Evolutionary conservation across 1,140 invertebrate species (phyloP), one percentile per base, ranked within the genome.

Genomic region (Diorhabda elongata): DNA sequence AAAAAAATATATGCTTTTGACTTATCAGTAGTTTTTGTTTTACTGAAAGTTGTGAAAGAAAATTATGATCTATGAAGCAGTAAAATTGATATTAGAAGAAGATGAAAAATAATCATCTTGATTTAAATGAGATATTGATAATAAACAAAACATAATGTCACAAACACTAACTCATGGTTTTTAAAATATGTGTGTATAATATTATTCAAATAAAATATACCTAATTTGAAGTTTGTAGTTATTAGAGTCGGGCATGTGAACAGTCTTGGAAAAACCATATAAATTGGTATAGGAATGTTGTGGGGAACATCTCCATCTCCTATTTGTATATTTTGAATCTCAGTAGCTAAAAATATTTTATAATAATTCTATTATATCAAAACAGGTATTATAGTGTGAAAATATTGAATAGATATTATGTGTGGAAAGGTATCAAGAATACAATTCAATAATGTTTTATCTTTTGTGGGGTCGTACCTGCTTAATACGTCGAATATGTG

Each of bases 241-340:
- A 88, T 86, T 44, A 97, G 85, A 57, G 96, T 96, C 8, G 96
- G 95, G 82, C 96, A 98, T 2, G 96, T 97, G 83, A 99, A 99
- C 11, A 98, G 83, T 61, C 96, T 83, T 64, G 97, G 97, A 82
- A 98, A 93, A 73, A 98, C 88, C 95, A 98, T 97, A 81, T 95
- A 91, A 80, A 99, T 94, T 41, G 96, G 96, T 77, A 98, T 91
- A 59, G 89, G 83, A 7, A 97, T 82, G 66, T 90, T 90, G 67
- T 90, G 87, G 61, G 87, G 86, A 59, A 97, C 88, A 83, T 98
- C 94, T 42, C 96, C 96, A 80, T 96, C 95, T 2, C 93, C 95
- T 71, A 98, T 92, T 86, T 99, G 96, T 81, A 98, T 97, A 80
- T 97, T 98, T 85, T 98, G 96, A 74, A 98, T 96, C 86, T 98